Conservation (phyloP, 2,797 vertebrate species). For the Glyptemys insculpta region DNA sequence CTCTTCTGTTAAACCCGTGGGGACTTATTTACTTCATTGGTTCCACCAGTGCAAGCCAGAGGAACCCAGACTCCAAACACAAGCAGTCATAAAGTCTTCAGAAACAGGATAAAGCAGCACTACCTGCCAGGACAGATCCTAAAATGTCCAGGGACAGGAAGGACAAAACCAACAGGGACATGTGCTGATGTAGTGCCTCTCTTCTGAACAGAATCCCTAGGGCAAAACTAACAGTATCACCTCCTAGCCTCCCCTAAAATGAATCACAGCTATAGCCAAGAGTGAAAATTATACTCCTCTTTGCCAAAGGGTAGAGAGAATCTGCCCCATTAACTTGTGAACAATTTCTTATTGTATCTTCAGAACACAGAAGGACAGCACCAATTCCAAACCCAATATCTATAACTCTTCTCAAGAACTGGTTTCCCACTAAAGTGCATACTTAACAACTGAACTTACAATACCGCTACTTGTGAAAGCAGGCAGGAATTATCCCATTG, state of each 20-base stretch:
- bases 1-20: background rate
- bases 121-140: background rate
- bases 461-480: background rate
- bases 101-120: background rate
- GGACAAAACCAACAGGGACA: background rate
- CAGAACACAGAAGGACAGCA: background rate
- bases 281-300: too few species aligned
- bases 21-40: background rate
- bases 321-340: constrained; percentile 28
- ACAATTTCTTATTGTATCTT: constrained; percentile 28
- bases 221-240: constrained; percentile 25
- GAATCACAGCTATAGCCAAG: background rate
- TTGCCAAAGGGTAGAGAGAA: constrained; percentile 63
- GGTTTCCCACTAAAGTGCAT: background rate
- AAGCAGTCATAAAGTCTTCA: background rate
- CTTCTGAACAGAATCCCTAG: background rate
- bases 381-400: background rate
- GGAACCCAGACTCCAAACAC: constrained; percentile 7
- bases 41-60: background rate
- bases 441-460: background rate
- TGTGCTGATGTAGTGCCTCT: constrained; percentile 45
- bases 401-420: background rate
- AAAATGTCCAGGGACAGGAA: constrained; percentile 44
- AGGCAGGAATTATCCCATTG: background rate
- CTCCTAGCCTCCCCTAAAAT: constrained; percentile 36